Conservation (phyloP, 2,113 vertebrate species). For the Pituophis catenifer region DNA sequence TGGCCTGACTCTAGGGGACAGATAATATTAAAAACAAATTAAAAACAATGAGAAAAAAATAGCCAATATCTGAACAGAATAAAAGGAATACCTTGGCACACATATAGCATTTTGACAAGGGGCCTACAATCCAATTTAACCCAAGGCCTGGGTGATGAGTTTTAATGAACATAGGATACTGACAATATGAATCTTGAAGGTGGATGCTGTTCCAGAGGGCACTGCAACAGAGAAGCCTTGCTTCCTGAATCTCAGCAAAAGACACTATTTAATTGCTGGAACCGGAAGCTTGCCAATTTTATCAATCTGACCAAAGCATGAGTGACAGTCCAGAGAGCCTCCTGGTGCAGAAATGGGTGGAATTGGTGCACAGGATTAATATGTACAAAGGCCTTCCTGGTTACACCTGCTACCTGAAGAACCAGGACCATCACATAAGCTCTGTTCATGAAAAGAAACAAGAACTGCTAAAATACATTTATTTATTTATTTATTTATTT, state of each 20-base stretch:
- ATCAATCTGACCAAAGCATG: background rate
- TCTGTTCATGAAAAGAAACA: background rate
- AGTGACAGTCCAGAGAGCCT: background rate
- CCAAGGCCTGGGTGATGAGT: background rate
- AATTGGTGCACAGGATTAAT: background rate
- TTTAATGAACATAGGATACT: background rate
- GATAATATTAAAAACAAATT: background rate
- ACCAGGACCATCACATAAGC: background rate
- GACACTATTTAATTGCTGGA: background rate
- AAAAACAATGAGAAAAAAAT: background rate
- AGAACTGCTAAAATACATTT: background rate
- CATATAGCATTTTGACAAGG: background rate
- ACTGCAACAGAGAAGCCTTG: background rate
- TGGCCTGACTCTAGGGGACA: background rate
- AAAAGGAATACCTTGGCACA: background rate
- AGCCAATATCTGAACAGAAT: background rate
- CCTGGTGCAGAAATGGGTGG: background rate
- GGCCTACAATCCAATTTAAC: background rate
- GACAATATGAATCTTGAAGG: background rate
- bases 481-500: too few relatives aligned
- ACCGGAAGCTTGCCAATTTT: background rate
- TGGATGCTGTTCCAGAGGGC: background rate
- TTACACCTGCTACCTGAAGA: background rate
- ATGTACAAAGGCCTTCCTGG: background rate
- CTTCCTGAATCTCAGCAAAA: background rate